These are phyloP conservation scores for Peromyscus maniculatus DNA, from an alignment of 2,113 vertebrate genomes.

Conservation along the genomic window DNA sequence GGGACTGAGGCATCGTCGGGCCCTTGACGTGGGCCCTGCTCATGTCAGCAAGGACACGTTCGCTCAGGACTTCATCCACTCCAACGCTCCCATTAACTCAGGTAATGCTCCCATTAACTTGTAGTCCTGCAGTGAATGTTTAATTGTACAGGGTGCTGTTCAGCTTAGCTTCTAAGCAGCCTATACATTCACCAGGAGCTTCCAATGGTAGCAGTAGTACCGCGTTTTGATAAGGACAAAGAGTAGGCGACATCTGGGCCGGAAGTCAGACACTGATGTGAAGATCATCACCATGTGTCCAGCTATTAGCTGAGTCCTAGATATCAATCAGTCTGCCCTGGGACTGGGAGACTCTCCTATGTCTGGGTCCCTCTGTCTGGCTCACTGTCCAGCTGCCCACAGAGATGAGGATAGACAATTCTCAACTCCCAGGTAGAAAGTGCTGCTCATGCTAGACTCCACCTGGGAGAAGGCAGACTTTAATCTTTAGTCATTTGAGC, in stretches of 20 bases:
- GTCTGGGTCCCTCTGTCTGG: conserved; percentile 51
- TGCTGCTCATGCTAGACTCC: conserved; percentile 52
- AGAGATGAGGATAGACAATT: conserved; percentile 51
- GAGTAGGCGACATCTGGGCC: not conserved
- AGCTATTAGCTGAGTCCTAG: conserved; percentile 40
- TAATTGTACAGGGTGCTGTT: conserved; percentile 50
- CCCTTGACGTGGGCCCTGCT: not conserved
- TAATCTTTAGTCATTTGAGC: conserved; percentile 59
- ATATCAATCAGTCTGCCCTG: not conserved
- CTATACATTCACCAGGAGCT: not conserved
- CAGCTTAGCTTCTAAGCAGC: conserved; percentile 45
- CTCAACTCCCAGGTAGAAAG: conserved; percentile 62
- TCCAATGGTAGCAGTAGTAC: not conserved
- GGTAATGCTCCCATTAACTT: conserved; percentile 54
- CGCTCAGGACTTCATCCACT: not conserved
- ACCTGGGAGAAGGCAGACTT: conserved; percentile 75
- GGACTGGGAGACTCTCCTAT: not conserved
- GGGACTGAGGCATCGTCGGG: not conserved
- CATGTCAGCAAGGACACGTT: not conserved
- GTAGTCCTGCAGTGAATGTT: conserved; percentile 24
- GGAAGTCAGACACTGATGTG: conserved; percentile 29
- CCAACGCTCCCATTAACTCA: conserved; percentile 44
- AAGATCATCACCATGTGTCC: not conserved
- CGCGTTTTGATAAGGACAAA: conserved; percentile 62
- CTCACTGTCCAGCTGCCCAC: conserved; percentile 71